Evolutionary conservation across 2,113 vertebrate species (phyloP), one percentile per base, ranked within the genome.

Genomic region (Lonchura striata): DNA sequence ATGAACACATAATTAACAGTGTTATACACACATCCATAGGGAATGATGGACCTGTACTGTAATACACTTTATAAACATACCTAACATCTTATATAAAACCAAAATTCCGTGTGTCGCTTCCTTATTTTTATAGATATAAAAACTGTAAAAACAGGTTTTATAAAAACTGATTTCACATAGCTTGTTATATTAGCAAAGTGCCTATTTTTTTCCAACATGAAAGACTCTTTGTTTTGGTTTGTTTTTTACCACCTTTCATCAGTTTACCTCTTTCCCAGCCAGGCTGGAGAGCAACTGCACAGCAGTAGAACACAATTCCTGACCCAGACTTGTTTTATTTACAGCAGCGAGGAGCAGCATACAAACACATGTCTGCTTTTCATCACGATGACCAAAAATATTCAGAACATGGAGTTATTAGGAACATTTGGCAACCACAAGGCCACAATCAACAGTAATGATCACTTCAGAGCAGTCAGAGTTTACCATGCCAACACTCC

Each of bases 311-410:
- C 20, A 37, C 27, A 75, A 39, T 35, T 79, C 69, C 86, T 57
- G 75, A 86, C 20, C 28, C 80, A 94, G 77, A 61, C 61, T 88
- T 54, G 42, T 42, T 96, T 93, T 92, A 94, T 72, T 96, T 92
- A 82, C 72, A 75, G 70, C 92, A 88, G 41, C 2, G 52, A 93
- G 87, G 24, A 78, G 90, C 1, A 27, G 0, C 41, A 15, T 22
- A 93, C 85, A 79, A 86, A 87, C 65, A 74, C 71, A 84, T 1
- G 92, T 84, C 93, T 96, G 96, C 86, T 95, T 97, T 96, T 97
- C 95, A 96, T 97, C 95, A 97, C 25, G 15, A 42, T 0, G 0
- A 95, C 95, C 88, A 96, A 93, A 95, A 96, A 50, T 56, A 93
- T 93, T 92, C 63, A 72, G 90, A 92, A 82, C 79, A 83, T 1